Base-by-base conservation (phyloP, 2,888 invertebrate species). In the Sceliomorpha sp. region DNA sequence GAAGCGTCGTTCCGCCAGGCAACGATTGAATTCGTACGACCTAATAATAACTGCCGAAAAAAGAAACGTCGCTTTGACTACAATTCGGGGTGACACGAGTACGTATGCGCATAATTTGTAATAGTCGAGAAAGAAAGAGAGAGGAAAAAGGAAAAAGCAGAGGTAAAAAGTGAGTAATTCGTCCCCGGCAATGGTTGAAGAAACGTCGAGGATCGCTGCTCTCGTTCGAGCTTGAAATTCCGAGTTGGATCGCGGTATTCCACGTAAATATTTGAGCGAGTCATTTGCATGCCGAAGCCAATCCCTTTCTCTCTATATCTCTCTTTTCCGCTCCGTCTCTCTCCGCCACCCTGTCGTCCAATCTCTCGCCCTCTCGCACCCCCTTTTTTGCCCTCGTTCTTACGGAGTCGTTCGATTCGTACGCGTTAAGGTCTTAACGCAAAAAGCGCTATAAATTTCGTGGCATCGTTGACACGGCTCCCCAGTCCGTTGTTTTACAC, bases 261-360 rank as follows among this genome's bases (percentile, higher is more conserved):
- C 63, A 44, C 51, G 63, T 68, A 68, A 68, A 71, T 71, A 71
- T 71, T 71, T 71, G 63, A 71, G 58, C 63, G 37, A 71, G 67
- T 68, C 55, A 71, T 71, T 68, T 71, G 67, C 71, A 67, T 71
- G 67, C 55, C 58, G 42, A 55, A 63, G 50, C 56, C 67, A 67
- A 63, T 64, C 58, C 67, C 31, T 55, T 12, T 13, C n/a, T 47
- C 60, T 53, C 66, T 58, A 53, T 47, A 55, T 60, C 59, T 31
- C 63, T 29, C 27, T 34, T 55, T 53, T n/a, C n/a, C n/a, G 42
- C 48, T 60, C 67, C 27, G 55, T 55, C 60, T 67, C 53, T 26
- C 67, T n/a, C 47, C 34, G 9, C 17, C 13, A 9, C 48, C 60
- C 4, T 6, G 26, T 17, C 63, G 29, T 34, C 20, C 15, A 15